These are phyloP conservation scores for Cervus canadensis DNA, from an alignment of 2,113 vertebrate species.

Conservation along the genomic window DNA sequence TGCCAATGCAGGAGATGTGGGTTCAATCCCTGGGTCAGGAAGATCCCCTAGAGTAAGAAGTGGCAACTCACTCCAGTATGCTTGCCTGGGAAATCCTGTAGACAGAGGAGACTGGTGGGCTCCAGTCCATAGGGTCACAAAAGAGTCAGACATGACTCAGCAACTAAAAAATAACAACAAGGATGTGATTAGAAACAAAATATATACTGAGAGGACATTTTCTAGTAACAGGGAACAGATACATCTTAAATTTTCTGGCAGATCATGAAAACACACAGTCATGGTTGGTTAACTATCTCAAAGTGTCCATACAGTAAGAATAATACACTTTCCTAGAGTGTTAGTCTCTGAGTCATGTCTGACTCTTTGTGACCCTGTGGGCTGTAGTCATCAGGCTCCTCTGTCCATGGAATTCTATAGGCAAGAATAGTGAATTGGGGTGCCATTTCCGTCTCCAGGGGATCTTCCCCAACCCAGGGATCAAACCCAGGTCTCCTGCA, in stretches of 20 bases:
- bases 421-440: neutral
- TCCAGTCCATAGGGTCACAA: neutral
- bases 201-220: neutral
- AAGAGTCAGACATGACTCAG: neutral
- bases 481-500: neutral
- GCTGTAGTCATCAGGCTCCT: neutral
- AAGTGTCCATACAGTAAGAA: neutral
- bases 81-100: neutral
- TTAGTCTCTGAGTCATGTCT: neutral
- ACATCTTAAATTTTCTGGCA: neutral
- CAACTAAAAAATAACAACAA: neutral
- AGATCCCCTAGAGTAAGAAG: neutral
- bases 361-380: neutral
- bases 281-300: neutral
- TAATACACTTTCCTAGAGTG: neutral
- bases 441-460: neutral
- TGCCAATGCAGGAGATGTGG: neutral
- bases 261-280: neutral
- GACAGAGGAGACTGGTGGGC: neutral
- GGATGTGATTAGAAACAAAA: neutral
- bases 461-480: neutral
- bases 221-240: neutral
- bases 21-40: neutral
- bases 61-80: neutral
- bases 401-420: neutral